These are phyloP conservation scores for Centropyge bicolor DNA, from an alignment of 2,797 vertebrate genomes.

Conservation along the genomic window DNA sequence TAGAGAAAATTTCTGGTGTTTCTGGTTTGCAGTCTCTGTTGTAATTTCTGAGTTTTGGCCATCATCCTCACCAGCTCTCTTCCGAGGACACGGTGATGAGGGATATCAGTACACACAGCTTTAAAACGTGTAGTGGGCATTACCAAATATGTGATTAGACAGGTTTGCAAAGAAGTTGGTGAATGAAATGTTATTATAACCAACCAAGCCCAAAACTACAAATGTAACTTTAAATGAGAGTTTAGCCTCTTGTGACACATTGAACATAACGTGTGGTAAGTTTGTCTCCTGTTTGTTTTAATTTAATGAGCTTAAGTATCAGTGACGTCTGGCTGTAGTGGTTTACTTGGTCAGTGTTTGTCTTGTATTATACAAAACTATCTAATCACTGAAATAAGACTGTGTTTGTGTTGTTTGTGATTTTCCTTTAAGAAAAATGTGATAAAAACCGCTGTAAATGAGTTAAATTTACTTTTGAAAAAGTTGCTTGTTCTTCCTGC, in stretches of 20 bases:
- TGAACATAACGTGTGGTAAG: conserved; percentile 3
- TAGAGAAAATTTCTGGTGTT: conserved; percentile 9
- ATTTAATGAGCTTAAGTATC: conserved; percentile 12
- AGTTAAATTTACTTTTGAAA: conserved; percentile 21
- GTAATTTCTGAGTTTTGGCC: neutral
- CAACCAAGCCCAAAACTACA: neutral
- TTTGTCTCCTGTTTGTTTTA: conserved; percentile 25
- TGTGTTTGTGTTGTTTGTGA: conserved; percentile 38
- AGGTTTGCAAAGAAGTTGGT: conserved; percentile 1
- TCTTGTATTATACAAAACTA: conserved; percentile 43
- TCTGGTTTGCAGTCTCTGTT: neutral
- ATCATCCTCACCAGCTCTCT: neutral
- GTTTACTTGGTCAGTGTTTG: conserved; percentile 31
- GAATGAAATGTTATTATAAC: neutral
- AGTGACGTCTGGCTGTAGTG: conserved; percentile 38
- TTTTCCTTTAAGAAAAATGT: conserved; percentile 31
- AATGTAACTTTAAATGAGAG: neutral
- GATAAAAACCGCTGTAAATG: conserved; percentile 35
- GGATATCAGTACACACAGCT: neutral
- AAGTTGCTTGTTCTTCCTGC: neutral
- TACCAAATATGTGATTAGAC: neutral
- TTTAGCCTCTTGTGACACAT: conserved; percentile 4
- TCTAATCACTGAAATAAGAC: conserved; percentile 24
- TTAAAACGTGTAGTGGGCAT: neutral
- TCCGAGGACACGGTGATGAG: neutral